Conservation (phyloP, 2,888 invertebrate genomes). For the Pachydiplax longipennis region DNA sequence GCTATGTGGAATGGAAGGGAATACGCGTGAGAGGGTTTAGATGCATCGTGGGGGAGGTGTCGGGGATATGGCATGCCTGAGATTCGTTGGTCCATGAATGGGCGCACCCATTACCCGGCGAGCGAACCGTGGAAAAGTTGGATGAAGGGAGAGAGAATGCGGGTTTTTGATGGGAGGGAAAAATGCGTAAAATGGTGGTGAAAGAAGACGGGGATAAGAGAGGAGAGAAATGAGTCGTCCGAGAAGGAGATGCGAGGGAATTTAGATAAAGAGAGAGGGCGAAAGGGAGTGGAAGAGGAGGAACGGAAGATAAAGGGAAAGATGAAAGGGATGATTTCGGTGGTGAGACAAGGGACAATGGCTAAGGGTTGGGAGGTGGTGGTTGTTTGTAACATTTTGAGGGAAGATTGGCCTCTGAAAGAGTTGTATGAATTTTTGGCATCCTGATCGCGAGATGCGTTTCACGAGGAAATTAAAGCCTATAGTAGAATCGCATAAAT, state of each 20-base stretch:
- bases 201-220: background rate
- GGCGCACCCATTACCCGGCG: slow-evolving; percentile 24
- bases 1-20: slow-evolving; percentile 14
- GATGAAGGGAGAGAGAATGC: background rate
- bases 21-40: slow-evolving; percentile 32
- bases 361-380: too few species aligned
- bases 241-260: background rate
- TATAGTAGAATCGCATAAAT: too few species aligned
- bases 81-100: slow-evolving; percentile 37
- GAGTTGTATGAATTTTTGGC: background rate
- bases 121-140: slow-evolving; percentile 1
- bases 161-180: background rate
- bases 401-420: background rate
- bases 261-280: background rate
- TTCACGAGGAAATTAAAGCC: too few species aligned
- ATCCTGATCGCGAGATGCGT: too few species aligned
- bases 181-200: background rate
- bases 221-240: background rate
- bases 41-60: background rate
- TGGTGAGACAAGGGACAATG: background rate
- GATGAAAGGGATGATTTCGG: background rate
- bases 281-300: background rate
- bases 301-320: background rate
- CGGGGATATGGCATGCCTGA: slow-evolving; percentile 11
- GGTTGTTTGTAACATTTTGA: background rate